phyloP scores from a whole-genome alignment of 2,797 vertebrate species.

The Gastrophryne carolinensis region DNA sequence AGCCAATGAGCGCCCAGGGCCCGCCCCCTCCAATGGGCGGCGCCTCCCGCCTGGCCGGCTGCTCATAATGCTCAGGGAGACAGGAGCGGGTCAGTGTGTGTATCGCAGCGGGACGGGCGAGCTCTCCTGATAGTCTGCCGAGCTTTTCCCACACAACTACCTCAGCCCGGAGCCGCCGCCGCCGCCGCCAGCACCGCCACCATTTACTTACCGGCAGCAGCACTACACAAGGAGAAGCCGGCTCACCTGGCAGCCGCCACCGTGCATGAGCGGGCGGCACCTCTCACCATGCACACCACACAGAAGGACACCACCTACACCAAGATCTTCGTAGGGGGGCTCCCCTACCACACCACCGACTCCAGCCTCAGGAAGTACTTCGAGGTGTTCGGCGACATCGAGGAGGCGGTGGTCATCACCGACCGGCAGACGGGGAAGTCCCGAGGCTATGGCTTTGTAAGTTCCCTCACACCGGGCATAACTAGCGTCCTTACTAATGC shows the following conservation, averaged over 20 bases:
- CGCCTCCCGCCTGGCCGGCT: conserved; percentile 57
- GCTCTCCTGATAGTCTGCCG: conserved; percentile 49
- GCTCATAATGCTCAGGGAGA: conserved; percentile 56
- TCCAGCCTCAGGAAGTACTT: conserved; percentile 94
- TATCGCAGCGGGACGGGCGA: conserved; percentile 10
- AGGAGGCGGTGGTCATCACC: conserved; percentile 95
- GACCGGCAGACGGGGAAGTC: conserved; percentile 95
- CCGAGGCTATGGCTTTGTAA: conserved; percentile 95
- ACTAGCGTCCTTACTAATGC: too few species aligned
- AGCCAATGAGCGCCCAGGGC: conserved; percentile 23
- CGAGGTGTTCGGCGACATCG: conserved; percentile 95
- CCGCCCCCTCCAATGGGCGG: conserved; percentile 53
- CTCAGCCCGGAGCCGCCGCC: neutral
- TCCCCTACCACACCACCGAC: conserved; percentile 95
- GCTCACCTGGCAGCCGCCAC: neutral
- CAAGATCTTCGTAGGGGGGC: conserved; percentile 95
- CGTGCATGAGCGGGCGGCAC: conserved; percentile 43
- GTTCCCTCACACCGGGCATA: too few species aligned
- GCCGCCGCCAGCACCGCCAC: too few species aligned
- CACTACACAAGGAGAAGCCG: neutral
- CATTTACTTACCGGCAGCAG: too few species aligned
- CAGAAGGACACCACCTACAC: conserved; percentile 98
- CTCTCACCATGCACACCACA: conserved; percentile 87
- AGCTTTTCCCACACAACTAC: neutral
- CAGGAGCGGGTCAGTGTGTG: conserved; percentile 49